These are phyloP conservation scores for Pseudoatta argentina DNA, from an alignment of 1,140 invertebrate species.

Conservation along the genomic window DNA sequence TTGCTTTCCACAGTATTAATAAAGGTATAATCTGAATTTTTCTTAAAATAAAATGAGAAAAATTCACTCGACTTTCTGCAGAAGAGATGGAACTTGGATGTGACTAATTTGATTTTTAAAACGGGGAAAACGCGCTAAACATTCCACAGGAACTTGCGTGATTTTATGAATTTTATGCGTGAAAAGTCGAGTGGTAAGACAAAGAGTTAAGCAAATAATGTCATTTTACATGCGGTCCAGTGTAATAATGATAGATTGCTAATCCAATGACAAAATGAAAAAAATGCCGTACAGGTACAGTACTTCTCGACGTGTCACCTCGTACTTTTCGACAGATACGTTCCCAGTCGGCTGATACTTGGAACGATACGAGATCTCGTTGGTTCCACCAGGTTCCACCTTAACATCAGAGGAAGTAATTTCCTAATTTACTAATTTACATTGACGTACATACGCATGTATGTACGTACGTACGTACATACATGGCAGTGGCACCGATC, in stretches of 20 bases:
- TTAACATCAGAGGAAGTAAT: conserved; percentile 41
- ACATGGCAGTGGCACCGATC: neutral
- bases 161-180: neutral
- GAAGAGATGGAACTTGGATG: no score
- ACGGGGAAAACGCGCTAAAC: neutral
- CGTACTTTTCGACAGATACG: conserved; percentile 1
- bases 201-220: neutral
- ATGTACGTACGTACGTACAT: neutral
- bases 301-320: conserved; percentile 7
- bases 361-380: neutral
- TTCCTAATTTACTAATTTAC: conserved; percentile 56
- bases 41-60: neutral
- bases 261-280: neutral
- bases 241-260: no score
- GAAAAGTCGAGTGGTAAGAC: neutral
- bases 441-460: conserved; percentile 1
- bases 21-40: neutral
- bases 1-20: neutral
- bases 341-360: conserved; percentile 9
- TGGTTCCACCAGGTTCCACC: neutral
- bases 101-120: neutral
- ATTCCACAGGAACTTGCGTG: neutral
- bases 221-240: neutral
- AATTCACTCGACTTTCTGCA: neutral
- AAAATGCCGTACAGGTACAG: neutral